A percentile compares a stretch with the other conserved stretches of the same genome.
These are phyloP conservation scores for Sebastes fasciatus DNA, from an alignment of 2,113 vertebrate genomes.

Conservation along the genomic window DNA sequence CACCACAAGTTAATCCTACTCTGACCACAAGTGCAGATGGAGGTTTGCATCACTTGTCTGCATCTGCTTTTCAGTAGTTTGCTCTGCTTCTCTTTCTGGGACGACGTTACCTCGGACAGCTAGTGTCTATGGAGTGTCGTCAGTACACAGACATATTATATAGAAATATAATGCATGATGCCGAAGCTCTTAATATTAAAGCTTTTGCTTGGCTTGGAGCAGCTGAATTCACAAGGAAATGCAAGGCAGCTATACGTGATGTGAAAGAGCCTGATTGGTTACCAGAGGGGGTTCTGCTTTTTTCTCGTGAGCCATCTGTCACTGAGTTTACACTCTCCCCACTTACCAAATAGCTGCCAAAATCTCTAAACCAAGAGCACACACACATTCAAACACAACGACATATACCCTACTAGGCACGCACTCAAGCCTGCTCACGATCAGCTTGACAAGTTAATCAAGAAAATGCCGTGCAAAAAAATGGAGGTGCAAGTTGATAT, in stretches of 20 bases:
- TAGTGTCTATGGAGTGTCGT: not conserved
- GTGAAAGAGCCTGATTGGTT: slow-evolving; percentile 56
- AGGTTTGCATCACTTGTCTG: not conserved
- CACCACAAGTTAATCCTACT: not conserved
- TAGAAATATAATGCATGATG: slow-evolving; percentile 4
- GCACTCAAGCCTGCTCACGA: slow-evolving; percentile 33
- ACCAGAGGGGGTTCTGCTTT: slow-evolving; percentile 65
- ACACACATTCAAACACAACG: slow-evolving; percentile 33
- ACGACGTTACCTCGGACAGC: not conserved
- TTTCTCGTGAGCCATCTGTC: slow-evolving; percentile 78
- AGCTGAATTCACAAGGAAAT: slow-evolving; percentile 29
- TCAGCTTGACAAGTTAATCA: slow-evolving; percentile 60
- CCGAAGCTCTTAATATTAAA: not conserved
- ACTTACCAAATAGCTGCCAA: slow-evolving; percentile 62
- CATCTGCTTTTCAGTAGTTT: not conserved
- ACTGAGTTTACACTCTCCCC: slow-evolving; percentile 74
- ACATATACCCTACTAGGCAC: slow-evolving; percentile 43
- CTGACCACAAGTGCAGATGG: slow-evolving; percentile 10
- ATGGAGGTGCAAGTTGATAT: not conserved
- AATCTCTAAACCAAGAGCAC: slow-evolving; percentile 45
- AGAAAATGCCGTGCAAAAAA: slow-evolving; percentile 12
- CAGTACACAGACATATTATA: not conserved
- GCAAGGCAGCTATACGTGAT: slow-evolving; percentile 50
- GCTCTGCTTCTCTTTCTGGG: not conserved
- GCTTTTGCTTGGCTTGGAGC: not conserved